Percentiles rank a stretch among this genome's conserved stretches.
phyloP scores from a whole-genome alignment of 1,140 invertebrate species.

The Drosophila serrata region DNA sequence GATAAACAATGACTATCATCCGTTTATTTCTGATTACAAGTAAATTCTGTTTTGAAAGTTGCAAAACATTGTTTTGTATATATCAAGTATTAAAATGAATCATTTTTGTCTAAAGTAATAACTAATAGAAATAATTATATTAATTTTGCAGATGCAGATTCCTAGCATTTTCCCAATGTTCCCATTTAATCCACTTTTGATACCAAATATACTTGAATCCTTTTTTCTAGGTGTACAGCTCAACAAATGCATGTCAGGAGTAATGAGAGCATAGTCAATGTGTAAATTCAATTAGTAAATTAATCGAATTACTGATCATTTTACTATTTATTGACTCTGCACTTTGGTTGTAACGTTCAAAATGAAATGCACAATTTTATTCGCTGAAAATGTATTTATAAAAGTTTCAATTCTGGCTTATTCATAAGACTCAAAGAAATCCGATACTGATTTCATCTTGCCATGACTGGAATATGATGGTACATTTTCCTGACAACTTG shows the following conservation, averaged over 20 bases:
- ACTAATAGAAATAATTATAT: too few species aligned
- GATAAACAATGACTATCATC: too few species aligned
- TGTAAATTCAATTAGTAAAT: not conserved
- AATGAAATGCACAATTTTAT: not conserved
- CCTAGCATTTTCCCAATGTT: too few species aligned
- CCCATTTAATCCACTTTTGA: too few species aligned
- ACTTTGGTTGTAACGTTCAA: not conserved
- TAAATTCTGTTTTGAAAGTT: too few species aligned
- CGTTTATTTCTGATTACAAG: too few species aligned
- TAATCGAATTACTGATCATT: constrained; percentile 8
- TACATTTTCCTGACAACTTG: constrained; percentile 27
- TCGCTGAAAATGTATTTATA: not conserved
- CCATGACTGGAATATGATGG: constrained; percentile 2
- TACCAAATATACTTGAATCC: not conserved
- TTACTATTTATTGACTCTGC: not conserved
- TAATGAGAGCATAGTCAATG: not conserved
- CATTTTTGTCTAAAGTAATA: too few species aligned
- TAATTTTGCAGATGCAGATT: too few species aligned
- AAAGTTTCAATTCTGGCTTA: not conserved
- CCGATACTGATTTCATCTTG: not conserved
- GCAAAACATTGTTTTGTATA: too few species aligned
- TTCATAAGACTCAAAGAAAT: not conserved
- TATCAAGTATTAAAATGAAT: too few species aligned
- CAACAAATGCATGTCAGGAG: not conserved
- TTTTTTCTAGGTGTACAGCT: not conserved